Conservation (phyloP, 2,888 invertebrate species). For the Tupiocoris notatus region DNA sequence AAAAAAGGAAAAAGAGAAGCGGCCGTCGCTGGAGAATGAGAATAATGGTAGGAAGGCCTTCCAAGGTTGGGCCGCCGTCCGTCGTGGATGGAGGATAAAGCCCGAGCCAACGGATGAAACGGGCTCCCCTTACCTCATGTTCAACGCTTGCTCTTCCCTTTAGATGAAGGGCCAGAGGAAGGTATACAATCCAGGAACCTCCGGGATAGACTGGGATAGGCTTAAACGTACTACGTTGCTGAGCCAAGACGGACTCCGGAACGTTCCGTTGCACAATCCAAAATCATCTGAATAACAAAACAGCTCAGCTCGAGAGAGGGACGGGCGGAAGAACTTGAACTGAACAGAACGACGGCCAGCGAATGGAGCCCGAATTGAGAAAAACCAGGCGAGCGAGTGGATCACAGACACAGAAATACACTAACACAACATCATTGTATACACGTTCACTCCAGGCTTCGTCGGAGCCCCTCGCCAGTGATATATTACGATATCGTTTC, state of each 20-base stretch:
- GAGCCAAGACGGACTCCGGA: too few relatives aligned
- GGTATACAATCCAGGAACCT: too few relatives aligned
- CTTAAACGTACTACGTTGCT: too few relatives aligned
- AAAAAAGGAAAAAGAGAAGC: neutral
- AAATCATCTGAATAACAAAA: slow-evolving; percentile 23
- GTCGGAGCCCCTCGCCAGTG: neutral
- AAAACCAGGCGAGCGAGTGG: neutral
- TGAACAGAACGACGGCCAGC: too few relatives aligned
- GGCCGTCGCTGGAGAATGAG: neutral
- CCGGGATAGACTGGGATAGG: neutral
- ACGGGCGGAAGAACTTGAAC: too few relatives aligned
- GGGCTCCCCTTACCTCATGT: too few relatives aligned
- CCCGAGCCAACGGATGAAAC: too few relatives aligned
- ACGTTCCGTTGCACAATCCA: neutral
- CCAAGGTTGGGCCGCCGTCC: neutral
- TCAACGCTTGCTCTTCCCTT: too few relatives aligned
- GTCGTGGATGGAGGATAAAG: neutral
- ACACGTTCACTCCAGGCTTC: too few relatives aligned
- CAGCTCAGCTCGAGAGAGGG: neutral
- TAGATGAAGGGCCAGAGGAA: too few relatives aligned
- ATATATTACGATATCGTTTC: slow-evolving; percentile 9
- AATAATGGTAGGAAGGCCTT: neutral
- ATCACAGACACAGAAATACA: neutral
- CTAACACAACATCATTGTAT: too few relatives aligned
- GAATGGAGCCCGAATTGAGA: neutral